These are phyloP conservation scores for Sciaenops ocellatus DNA, from an alignment of 2,797 vertebrate genomes.

Conservation along the genomic window DNA sequence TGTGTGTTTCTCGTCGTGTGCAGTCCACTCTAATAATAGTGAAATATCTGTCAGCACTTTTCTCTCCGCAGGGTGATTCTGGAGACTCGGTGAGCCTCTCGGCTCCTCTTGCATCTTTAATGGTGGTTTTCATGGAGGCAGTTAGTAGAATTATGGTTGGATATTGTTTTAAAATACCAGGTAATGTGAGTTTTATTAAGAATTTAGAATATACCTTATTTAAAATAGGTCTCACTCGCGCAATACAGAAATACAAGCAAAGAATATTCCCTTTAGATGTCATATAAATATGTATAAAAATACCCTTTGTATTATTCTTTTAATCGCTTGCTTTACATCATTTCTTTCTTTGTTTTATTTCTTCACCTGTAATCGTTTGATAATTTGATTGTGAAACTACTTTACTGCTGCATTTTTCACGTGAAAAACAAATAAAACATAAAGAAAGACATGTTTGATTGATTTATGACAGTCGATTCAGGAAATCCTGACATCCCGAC, in stretches of 20 bases:
- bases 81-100: background rate
- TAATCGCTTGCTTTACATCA: background rate
- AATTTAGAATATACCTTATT: background rate
- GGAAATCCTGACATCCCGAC: background rate
- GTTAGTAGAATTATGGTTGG: background rate
- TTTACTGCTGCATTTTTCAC: background rate
- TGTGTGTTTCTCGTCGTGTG: background rate
- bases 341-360: background rate
- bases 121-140: background rate
- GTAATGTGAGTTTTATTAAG: background rate
- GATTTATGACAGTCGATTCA: background rate
- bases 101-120: slow-evolving; percentile 1
- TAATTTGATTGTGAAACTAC: background rate
- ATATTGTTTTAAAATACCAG: slow-evolving; percentile 13
- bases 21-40: background rate
- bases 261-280: background rate
- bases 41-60: background rate
- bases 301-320: background rate
- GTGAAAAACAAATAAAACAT: slow-evolving; percentile 7
- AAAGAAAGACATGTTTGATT: background rate
- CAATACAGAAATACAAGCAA: background rate
- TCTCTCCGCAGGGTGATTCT: background rate
- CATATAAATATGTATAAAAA: background rate
- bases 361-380: background rate
- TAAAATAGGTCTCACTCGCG: background rate